Evolutionary conservation across 2,888 invertebrate genomes (phyloP), one percentile per base, ranked within the genome.

Genomic region (Chymomyza fuscimana): DNA sequence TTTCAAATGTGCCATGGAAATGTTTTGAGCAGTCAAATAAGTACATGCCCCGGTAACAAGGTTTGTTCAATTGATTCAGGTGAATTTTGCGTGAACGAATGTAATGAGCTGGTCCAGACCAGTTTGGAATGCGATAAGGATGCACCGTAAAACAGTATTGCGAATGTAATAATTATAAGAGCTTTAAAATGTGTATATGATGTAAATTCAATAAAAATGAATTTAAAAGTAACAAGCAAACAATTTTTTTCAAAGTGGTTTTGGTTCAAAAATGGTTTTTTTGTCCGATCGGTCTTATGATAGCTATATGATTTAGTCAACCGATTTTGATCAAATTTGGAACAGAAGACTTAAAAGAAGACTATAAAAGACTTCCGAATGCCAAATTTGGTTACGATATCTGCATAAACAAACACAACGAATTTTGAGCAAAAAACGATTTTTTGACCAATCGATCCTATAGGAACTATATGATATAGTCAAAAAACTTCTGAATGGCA

Each of bases 41-140:
- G 68, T 4, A 36, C 40, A 0, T 90, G 90, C 36, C 86, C 84
- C 3, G 12, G n/a, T 0, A 74, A 65, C 22, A 71, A 67, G 10
- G 32, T 73, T 5, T 90, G 90, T 64, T 74, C 87, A 3, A 80
- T 82, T 6, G 56, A 69, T 1, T 80, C 82, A 4, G 87, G 80
- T 12, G 70, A 77, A 9, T 74, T 72, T 64, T 90, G 89, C 52
- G 86, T 86, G 19, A 72, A 73, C 22, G 67, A 65, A 29, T 89
- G 90, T 63, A 67, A 66, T 0, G 15, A 81, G 10, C 32, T 58
- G 1, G 4, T 54, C 0, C 74, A 46, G 22, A 22, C 1, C 3
- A 22, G 3, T 15, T 54, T 67, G 16, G 89, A 89, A 32, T 89
- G 89, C 69, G 65, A 81, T 22, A 73, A 50, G 40, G 9, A 0